phyloP scores from a whole-genome alignment of 30 jellyfish, hydroid and myxozoan species.

The Rhopilema esculentum region DNA sequence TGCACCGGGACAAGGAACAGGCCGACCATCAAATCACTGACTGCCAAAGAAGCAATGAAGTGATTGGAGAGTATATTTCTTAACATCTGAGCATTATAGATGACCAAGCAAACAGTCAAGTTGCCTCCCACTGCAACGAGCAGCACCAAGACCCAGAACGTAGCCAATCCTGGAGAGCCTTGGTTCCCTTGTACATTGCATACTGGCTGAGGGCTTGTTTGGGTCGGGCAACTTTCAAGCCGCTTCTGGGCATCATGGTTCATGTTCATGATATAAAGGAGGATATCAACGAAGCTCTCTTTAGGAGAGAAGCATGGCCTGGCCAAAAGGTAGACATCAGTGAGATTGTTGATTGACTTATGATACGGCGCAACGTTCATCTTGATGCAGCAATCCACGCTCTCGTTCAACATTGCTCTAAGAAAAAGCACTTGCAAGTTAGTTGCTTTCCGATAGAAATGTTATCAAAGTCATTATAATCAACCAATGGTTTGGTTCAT shows the following conservation, averaged over 20 bases:
- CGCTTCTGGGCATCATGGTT: conserved; percentile 1
- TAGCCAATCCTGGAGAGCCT: conserved; percentile 12
- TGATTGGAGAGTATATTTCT: conserved; percentile 61
- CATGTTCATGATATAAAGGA: conserved; percentile 20
- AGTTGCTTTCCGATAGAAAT: too few species aligned
- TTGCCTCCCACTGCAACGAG: conserved; percentile 70
- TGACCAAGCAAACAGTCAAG: conserved; percentile 65
- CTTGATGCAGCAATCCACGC: conserved; percentile 44
- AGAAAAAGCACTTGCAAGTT: not conserved
- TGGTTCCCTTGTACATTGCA: conserved; percentile 7
- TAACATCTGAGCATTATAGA: conserved; percentile 44
- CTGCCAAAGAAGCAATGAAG: conserved; percentile 91
- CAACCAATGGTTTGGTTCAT: too few species aligned
- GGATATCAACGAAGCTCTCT: conserved; percentile 15
- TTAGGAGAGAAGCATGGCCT: conserved; percentile 65
- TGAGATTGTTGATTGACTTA: conserved; percentile 11
- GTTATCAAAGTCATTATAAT: too few species aligned
- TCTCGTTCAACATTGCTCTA: conserved; percentile 28
- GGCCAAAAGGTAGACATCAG: conserved; percentile 18
- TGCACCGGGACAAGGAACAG: conserved; percentile 81
- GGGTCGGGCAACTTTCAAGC: conserved; percentile 8
- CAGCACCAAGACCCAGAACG: conserved; percentile 51
- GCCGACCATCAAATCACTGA: conserved; percentile 86
- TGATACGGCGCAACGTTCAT: not conserved
- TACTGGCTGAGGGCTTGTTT: not conserved